Evolutionary conservation across 92 coral and sea anemone species (phyloP), one percentile per base, ranked within the genome.

Genomic region (Palythoa grandiflora): DNA sequence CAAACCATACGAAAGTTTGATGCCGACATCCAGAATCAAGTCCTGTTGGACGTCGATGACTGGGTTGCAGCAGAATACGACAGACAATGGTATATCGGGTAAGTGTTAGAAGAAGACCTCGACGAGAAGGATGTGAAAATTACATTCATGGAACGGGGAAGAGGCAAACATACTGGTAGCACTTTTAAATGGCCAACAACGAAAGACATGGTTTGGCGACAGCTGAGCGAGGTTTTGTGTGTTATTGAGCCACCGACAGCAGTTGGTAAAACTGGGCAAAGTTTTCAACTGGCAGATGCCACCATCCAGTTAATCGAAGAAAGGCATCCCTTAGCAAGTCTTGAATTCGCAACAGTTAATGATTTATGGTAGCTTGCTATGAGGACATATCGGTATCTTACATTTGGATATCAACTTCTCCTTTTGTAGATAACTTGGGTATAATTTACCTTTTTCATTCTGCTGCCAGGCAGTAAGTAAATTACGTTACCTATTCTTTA

Each of bases 241-340:
- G 87, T 84, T 9, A 84, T 71, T 37, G 87, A 47, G 21, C 68
- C 78, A 6, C 87, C 87, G 17, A 63, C 48, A 39, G 50, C 87
- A 14, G 48, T 70, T 84, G 87, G 87, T 44, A 84, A 71, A 50
- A 84, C 78, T n/a, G 51, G 71, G 19, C 68, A 68, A 6, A 40
- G 19, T 35, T 81, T 35, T 50, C 71, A 60, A 37, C 17, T 55
- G 14, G 19, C 57, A 12, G 73, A 21, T 11, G 38, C 57, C 50
- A 68, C 77, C 28, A 75, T 38, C 17, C 57, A 75, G 57, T 57
- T 75, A 13, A 75, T 35, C 21, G 40, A 68, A 68, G 73, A 68
- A 28, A 68, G 13, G 21, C 40, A 68, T 68, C 40, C 21, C 13
- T 68, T 68, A 21, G 3, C 21, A 9, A 68, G 7, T 44, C 39